Base-by-base conservation (phyloP, 2,797 vertebrate species). In the Thalassophryne amazonica region DNA sequence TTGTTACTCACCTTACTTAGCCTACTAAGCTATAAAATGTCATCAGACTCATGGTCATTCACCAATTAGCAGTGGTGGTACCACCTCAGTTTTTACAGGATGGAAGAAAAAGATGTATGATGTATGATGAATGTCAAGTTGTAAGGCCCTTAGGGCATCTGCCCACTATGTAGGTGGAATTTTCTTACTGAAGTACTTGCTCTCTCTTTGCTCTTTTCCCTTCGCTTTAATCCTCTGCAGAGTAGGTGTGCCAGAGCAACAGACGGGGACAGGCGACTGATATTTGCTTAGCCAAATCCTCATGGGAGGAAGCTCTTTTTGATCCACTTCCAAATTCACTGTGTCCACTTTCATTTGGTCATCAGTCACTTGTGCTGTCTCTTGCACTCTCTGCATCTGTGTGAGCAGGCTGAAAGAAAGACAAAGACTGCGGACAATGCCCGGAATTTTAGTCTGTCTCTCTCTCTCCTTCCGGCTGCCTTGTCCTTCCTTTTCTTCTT, bases 251-350 rank as follows among this genome's bases (percentile, higher is more conserved):
- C 68, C 52, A 68, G 47, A 47, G 54, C 63, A 46, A 36, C 40
- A 31, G 56, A 58, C 23, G 3, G 40, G 11, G 18, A 64, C 47
- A 62, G 52, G 71, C 70, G 76, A 81, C 69, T 75, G 70, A 73
- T 84, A 82, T 88, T 85, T 83, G 76, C 78, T 83, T 78, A 84
- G 83, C 59, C 78, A 85, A 83, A 84, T 81, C 75, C 75, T 78
- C 41, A 4, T 65, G 54, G 67, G 63, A 69, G 63, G 45, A 66
- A 59, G 27, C 50, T 71, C 53, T 69, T 61, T 80, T 81, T 87
- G 56, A 86, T 86, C 77, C 66, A 74, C 77, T 85, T 76, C 73
- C 67, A 82, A 69, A 77, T 63, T 80, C 67, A 71, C 60, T 25
- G 39, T 47, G 22, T 72, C 57, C 56, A 20, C 70, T 76, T 80